Base-by-base conservation (phyloP, 2,113 vertebrate genomes). In the Cebidichthys violaceus region DNA sequence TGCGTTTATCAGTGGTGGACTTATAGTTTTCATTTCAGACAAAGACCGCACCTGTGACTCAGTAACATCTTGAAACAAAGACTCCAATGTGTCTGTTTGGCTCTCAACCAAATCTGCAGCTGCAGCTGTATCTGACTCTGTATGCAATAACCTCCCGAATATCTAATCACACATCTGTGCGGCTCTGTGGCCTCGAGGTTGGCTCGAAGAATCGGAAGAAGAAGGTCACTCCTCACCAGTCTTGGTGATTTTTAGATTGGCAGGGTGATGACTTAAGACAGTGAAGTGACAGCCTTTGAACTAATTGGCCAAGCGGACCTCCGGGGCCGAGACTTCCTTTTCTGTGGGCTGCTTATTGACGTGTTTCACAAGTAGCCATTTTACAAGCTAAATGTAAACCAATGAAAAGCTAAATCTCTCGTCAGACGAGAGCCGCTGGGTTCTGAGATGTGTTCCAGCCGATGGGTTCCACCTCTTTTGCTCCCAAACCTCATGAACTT, bases 1-100 rank as follows among this genome's bases (percentile, higher is more conserved):
- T 20, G 10, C 71, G 11, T 66, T 1, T 22, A 66, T 71, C 37
- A 39, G 17, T 9, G 5, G 31, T n/a, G 14, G 50, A 24, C n/a
- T 69, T 39, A 41, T 37, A 71, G 18, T 57, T 74, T 18, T 35
- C 29, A 20, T 66, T 65, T 39, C 60, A 79, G 45, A 74, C 69
- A 17, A 37, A 9, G 7, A 41, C 8, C 52, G 2, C 43, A 72
- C 0, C 57, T 61, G n/a, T 81, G 22, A 39, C 33, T 33, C 24
- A 31, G 43, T 22, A 61, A 54, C 15, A 54, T 6, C n/a, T 67
- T 66, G 14, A 68, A 37, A 37, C 11, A 72, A 14, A 22, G 20
- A 27, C 7, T 4, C 13, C 27, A 55, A 24, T 33, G 29, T 61
- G 57, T 33, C 33, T 20, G 9, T 3, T 10, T 64, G 33, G n/a